These are phyloP conservation scores for Protonibea diacanthus DNA, from an alignment of 2,797 vertebrate genomes.

Conservation along the genomic window DNA sequence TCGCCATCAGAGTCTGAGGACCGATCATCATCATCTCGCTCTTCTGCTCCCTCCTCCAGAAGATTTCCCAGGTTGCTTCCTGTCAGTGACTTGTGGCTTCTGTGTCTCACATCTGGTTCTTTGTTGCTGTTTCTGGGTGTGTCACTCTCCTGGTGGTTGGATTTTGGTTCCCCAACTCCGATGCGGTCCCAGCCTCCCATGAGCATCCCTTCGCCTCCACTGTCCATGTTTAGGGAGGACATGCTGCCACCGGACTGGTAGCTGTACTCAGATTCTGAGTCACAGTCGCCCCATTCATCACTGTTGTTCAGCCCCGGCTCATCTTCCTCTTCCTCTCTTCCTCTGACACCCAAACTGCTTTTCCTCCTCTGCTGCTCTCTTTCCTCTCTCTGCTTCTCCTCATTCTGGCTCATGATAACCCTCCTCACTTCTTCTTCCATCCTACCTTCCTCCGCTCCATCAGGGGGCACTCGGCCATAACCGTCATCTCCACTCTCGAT, in stretches of 20 bases:
- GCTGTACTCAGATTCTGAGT: constrained; percentile 90
- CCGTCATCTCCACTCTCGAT: constrained; percentile 85
- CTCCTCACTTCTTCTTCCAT: constrained; percentile 75
- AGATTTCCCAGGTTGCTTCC: constrained; percentile 43
- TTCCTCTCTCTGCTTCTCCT: constrained; percentile 68
- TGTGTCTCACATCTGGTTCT: background rate
- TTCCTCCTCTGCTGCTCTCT: constrained; percentile 68
- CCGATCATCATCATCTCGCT: constrained; percentile 23
- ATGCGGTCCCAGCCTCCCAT: constrained; percentile 77
- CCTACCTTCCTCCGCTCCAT: constrained; percentile 91
- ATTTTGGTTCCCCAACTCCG: constrained; percentile 72
- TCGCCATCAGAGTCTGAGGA: constrained; percentile 82
- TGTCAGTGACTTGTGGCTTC: constrained; percentile 43
- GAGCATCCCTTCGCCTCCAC: constrained; percentile 70
- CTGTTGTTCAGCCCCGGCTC: constrained; percentile 61
- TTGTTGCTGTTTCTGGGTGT: constrained; percentile 2
- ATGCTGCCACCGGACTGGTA: constrained; percentile 88
- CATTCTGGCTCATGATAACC: constrained; percentile 41
- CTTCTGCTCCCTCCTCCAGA: constrained; percentile 46
- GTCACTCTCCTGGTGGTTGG: constrained; percentile 19
- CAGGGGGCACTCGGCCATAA: constrained; percentile 90
- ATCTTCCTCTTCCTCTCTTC: constrained; percentile 77
- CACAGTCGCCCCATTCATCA: constrained; percentile 84
- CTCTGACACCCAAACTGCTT: constrained; percentile 41
- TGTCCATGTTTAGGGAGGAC: constrained; percentile 88